phyloP scores from a whole-genome alignment of 1,140 invertebrate species.

The Drosophila asahinai region DNA sequence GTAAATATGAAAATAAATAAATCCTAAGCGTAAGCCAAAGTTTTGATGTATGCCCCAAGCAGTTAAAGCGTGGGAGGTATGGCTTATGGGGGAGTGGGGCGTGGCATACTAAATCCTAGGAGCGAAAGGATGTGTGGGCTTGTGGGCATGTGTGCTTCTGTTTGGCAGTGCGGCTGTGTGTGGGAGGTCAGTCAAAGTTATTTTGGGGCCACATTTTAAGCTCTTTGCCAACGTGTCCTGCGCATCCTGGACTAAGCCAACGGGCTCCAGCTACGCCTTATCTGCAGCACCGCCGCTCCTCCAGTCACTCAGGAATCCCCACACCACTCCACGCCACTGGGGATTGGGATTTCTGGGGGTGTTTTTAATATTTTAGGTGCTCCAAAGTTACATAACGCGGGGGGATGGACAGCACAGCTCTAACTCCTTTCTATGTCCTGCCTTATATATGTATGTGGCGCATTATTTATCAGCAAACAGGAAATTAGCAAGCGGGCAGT shows the following conservation, averaged over 20 bases:
- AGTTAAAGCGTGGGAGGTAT: slow-evolving; percentile 72
- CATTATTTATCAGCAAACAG: slow-evolving; percentile 83
- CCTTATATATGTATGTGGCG: slow-evolving; percentile 25
- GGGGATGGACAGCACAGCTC: slow-evolving; percentile 37
- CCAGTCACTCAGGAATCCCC: slow-evolving; percentile 30
- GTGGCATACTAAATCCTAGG: slow-evolving; percentile 73
- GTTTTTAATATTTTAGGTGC: slow-evolving; percentile 83
- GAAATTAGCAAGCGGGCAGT: slow-evolving; percentile 65
- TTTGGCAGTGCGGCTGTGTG: slow-evolving; percentile 15
- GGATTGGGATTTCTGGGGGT: slow-evolving; percentile 47
- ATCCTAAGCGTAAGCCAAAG: slow-evolving; percentile 83
- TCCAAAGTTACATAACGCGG: slow-evolving; percentile 75
- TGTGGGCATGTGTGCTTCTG: slow-evolving; percentile 19
- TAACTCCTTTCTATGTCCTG: slow-evolving; percentile 29
- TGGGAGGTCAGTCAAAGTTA: slow-evolving; percentile 77
- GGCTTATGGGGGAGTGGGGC: slow-evolving; percentile 30
- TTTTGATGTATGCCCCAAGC: slow-evolving; percentile 83
- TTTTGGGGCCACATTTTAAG: slow-evolving; percentile 83
- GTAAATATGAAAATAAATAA: slow-evolving; percentile 84
- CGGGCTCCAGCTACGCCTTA: slow-evolving; percentile 66
- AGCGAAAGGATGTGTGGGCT: slow-evolving; percentile 42
- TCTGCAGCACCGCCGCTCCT: slow-evolving; percentile 62
- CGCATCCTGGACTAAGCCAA: slow-evolving; percentile 61
- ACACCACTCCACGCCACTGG: slow-evolving; percentile 4
- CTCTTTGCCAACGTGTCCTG: slow-evolving; percentile 80